Evolutionary conservation across 2,113 vertebrate species (phyloP), one percentile per base, ranked within the genome.

Genomic region (Ardeotis arabs): DNA sequence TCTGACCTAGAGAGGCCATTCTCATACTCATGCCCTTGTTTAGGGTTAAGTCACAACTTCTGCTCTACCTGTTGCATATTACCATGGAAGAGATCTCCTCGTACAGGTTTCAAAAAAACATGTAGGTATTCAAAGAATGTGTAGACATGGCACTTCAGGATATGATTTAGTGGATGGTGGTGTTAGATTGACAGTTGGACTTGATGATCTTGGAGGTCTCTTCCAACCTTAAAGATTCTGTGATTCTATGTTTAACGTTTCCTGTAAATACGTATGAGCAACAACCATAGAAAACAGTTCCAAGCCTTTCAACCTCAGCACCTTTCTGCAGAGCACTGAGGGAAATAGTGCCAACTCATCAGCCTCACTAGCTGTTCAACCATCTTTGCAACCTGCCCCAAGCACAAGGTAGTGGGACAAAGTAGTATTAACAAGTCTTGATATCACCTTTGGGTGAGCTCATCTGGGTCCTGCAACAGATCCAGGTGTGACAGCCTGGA

Each of bases 221-320:
- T 44, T 44, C 41, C 41, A 44, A 44, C 41, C 14, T 44, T 44
- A 44, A 44, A 44, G 41, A 44, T 44, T 44, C 41, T 44, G 41
- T 44, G 14, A 44, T 44, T 44, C 41, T 44, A 16, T 45, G 44
- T 41, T 41, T 41, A 41, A 41, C 5, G 41, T 21, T 13, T 87
- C 55, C 29, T 35, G 9, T 27, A 21, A 47, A 53, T 10, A 53
- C 3, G 11, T 13, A 19, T 0, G 0, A 44, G 35, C 35, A 68
- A 33, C 33, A 23, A 11, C 10, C 18, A 52, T 2, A 22, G 25
- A 37, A 21, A 39, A 2, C 47, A 28, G 9, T 3, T 28, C 11
- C 16, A 33, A 84, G 67, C 37, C 2, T 0, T 24, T 44, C 18
- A 14, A 22, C 44, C 73, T n/a, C 84, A 47, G 10, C 29, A 15